phyloP scores from a whole-genome alignment of 2,797 vertebrate genomes.

The Myotis vivesi region DNA sequence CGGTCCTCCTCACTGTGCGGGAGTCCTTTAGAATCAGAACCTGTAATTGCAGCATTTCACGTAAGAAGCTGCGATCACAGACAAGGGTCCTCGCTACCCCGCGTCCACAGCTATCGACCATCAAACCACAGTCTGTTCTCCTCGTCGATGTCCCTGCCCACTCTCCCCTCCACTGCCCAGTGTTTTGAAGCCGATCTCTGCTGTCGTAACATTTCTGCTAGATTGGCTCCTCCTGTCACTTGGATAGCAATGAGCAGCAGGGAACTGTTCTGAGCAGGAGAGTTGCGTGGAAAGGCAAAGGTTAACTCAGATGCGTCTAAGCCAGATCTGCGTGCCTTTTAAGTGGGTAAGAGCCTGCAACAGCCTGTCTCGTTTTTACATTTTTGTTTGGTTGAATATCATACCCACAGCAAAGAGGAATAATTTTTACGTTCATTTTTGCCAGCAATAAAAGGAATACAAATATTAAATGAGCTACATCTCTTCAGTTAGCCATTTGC shows the following conservation, averaged over 20 bases:
- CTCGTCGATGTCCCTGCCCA: neutral
- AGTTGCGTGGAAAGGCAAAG: neutral
- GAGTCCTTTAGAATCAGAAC: neutral
- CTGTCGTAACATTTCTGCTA: neutral
- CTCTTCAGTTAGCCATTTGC: neutral
- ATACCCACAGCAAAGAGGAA: neutral
- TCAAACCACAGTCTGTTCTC: neutral
- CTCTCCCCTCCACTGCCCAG: neutral
- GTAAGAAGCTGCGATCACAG: neutral
- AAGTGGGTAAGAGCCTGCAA: neutral
- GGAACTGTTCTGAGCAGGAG: neutral
- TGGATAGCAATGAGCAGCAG: neutral
- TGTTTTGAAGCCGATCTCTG: neutral
- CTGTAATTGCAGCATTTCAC: neutral
- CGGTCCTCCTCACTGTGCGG: neutral
- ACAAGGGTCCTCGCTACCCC: neutral
- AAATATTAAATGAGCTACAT: neutral
- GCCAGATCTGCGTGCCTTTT: neutral
- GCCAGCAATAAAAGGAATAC: neutral
- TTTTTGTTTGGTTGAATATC: neutral
- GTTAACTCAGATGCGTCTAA: neutral
- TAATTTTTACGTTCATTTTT: neutral
- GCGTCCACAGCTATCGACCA: neutral
- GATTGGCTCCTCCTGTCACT: neutral
- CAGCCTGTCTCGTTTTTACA: neutral